Evolutionary conservation across 2,888 invertebrate species (phyloP), one percentile per base, ranked within the genome.

Genomic region (Xestia xanthographa): DNA sequence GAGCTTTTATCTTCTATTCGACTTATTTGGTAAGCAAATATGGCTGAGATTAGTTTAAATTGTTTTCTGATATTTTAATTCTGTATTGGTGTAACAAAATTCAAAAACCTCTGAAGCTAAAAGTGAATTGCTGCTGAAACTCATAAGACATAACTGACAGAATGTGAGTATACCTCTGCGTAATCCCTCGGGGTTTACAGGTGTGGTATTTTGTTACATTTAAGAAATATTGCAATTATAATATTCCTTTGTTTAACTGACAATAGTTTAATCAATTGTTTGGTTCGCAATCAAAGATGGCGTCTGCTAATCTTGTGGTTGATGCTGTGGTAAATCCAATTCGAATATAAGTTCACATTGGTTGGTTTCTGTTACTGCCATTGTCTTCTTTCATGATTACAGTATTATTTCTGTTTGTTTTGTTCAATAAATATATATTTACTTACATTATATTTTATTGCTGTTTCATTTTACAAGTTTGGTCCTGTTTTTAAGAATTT

Each of bases 341-440:
- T 68, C 53, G 8, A n/a, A 41, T 34, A 58, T 68, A 17, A 56
- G 9, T 38, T 53, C 14, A 41, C 26, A 34, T 60, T 12, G 34
- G 12, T 1, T 66, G 26, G 4, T 50, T 58, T 53, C 29, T 58
- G 17, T 41, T 20, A 20, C 20, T 9, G 14, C 26, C 26, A 38
- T 22, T 43, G 26, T 38, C 5, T 43, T 9, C 17, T 38, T 58
- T 50, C n/a, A 66, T 1, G 38, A 38, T 20, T 45, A 50, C n/a
- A 53, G 45, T 62, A 22, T 66, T 45, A 20, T 58, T 56, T 58
- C 8, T 48, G 12, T 72, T 58, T 71, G 34, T 62, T 66, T 68
- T 69, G 48, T 74, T 68, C 41, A 77, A 79, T 38, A 74, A 69
- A 80, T 80, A 68, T 81, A 72, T 66, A 63, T 80, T 72, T 50